Evolutionary conservation across 2,797 vertebrate genomes (phyloP).

Genomic region (Bothrops alternatus): DNA sequence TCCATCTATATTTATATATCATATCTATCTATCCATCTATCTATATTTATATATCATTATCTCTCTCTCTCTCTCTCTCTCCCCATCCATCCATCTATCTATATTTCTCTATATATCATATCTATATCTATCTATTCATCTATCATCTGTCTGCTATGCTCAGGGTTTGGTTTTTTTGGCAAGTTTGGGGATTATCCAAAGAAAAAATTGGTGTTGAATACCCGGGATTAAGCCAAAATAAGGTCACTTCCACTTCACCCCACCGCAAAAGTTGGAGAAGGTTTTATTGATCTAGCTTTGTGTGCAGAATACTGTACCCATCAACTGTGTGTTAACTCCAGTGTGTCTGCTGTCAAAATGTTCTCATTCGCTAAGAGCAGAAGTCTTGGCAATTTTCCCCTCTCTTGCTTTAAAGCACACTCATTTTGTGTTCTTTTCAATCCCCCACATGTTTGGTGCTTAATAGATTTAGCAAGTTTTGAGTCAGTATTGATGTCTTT

Average conservation of each 20-base stretch:
- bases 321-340: background rate
- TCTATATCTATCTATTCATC: too few relatives aligned
- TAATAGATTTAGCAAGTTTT: slow-evolving; percentile 4
- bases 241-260: background rate
- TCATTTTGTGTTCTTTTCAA: background rate
- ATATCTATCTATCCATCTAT: too few relatives aligned
- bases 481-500: rapidly evolving
- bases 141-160: background rate
- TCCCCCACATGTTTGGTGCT: background rate
- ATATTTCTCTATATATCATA: too few relatives aligned
- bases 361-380: background rate
- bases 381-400: slow-evolving; percentile 35
- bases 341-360: slow-evolving; percentile 14
- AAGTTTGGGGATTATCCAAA: background rate
- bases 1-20: too few relatives aligned
- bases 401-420: background rate
- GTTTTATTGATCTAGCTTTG: rapidly evolving
- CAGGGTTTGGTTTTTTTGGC: background rate
- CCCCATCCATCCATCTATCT: too few relatives aligned
- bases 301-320: background rate
- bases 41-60: too few relatives aligned
- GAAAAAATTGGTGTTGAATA: background rate
- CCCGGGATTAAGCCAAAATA: background rate
- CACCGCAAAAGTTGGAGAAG: background rate
- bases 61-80: too few relatives aligned